Evolutionary conservation across 2,888 invertebrate species (phyloP).

Genomic region (Mactromeris polynyma): DNA sequence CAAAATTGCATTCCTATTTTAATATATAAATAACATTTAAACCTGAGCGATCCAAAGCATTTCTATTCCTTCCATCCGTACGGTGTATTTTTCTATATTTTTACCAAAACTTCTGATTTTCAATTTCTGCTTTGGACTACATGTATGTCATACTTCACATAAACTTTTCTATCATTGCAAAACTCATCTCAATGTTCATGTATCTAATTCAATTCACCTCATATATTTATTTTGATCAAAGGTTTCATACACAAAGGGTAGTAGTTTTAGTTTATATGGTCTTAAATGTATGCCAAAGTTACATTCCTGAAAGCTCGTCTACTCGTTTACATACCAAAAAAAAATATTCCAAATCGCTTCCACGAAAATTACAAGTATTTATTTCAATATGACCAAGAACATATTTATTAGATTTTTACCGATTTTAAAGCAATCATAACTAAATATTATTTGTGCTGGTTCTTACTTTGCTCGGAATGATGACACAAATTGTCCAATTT

Average conservation of each 20-base stretch:
- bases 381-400: too few relatives aligned
- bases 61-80: neutral
- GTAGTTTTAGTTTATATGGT: neutral
- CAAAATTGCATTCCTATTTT: neutral
- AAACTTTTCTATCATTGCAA: neutral
- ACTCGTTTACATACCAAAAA: too few relatives aligned
- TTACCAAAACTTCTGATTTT: neutral
- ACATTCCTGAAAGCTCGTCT: neutral
- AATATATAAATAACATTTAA: neutral
- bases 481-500: too few relatives aligned
- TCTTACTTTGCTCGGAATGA: too few relatives aligned
- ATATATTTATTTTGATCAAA: slow-evolving; percentile 2
- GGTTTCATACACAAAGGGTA: neutral
- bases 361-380: too few relatives aligned
- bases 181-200: neutral
- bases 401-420: too few relatives aligned
- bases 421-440: too few relatives aligned
- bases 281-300: neutral
- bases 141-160: neutral
- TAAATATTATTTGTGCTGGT: too few relatives aligned
- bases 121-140: too few relatives aligned
- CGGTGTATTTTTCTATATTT: slow-evolving; percentile 2
- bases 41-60: neutral
- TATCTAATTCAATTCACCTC: neutral
- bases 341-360: too few relatives aligned